Evolutionary conservation across 2,888 invertebrate genomes (phyloP).

Genomic region (Notodonta dromedarius): DNA sequence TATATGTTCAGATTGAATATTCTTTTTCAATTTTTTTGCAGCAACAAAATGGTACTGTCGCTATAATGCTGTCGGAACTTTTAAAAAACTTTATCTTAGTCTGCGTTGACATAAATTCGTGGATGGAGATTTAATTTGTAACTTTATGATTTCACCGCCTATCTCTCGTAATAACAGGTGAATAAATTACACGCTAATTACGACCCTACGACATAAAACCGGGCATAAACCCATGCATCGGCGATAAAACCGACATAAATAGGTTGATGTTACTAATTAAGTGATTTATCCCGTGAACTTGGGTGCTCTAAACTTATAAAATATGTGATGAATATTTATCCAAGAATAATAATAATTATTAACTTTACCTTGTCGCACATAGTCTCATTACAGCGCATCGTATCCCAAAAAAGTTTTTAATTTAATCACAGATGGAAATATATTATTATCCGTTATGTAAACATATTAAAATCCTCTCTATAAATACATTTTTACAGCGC

Average conservation of each 20-base stretch:
- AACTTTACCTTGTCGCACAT: too few species aligned
- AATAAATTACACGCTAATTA: not conserved
- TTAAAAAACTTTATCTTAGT: constrained; percentile 38
- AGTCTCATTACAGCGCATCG: too few species aligned
- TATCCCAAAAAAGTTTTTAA: not conserved
- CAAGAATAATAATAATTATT: too few species aligned
- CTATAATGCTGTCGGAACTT: constrained; percentile 34
- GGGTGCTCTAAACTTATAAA: too few species aligned
- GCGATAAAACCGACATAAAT: too few species aligned
- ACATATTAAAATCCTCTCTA: constrained; percentile 12
- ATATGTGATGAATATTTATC: too few species aligned
- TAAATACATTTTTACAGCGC: constrained; percentile 19
- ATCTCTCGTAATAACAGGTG: not conserved
- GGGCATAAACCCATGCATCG: too few species aligned
- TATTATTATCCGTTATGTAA: not conserved
- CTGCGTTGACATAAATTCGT: constrained; percentile 26
- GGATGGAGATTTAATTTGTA: constrained; percentile 30
- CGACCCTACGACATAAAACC: not conserved
- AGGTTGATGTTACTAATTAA: too few species aligned
- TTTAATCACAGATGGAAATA: not conserved
- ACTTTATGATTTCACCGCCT: constrained; percentile 21
- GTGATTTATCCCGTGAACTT: too few species aligned
- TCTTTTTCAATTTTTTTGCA: constrained; percentile 9
- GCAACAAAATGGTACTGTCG: constrained; percentile 29
- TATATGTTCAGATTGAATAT: too few species aligned